Conservation (phyloP, 2,113 vertebrate genomes). For the Clupea harengus region DNA sequence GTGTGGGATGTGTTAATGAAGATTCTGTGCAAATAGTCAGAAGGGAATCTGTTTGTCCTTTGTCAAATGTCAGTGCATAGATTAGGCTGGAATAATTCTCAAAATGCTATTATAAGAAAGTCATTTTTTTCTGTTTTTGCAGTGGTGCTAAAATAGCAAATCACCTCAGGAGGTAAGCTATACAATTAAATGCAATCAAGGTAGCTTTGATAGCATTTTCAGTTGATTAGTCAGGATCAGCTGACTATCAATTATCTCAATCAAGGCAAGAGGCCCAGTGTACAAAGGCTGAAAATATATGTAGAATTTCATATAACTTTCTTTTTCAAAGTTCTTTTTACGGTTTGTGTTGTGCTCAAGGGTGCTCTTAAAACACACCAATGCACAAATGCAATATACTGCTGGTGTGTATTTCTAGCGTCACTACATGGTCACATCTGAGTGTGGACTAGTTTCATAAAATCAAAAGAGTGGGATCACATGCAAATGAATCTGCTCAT, state of each 20-base stretch:
- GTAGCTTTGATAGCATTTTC: background rate
- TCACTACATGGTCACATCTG: background rate
- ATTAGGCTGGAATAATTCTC: background rate
- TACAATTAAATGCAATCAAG: slow-evolving; percentile 66
- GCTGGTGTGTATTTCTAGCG: background rate
- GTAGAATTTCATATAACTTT: background rate
- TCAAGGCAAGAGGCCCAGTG: background rate
- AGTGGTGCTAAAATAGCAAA: slow-evolving; percentile 47
- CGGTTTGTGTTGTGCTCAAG: background rate
- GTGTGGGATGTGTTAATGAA: slow-evolving; percentile 1
- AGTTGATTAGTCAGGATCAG: slow-evolving; percentile 6
- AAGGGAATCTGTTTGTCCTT: slow-evolving; percentile 4
- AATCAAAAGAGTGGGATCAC: background rate
- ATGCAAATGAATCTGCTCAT: background rate
- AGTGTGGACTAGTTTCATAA: background rate
- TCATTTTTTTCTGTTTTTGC: slow-evolving; percentile 55
- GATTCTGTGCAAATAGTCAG: background rate
- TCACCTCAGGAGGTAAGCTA: slow-evolving; percentile 62
- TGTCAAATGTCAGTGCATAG: slow-evolving; percentile 10
- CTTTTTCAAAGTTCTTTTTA: background rate
- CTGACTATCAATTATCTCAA: slow-evolving; percentile 7
- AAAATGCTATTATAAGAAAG: slow-evolving; percentile 39
- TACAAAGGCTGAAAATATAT: background rate
- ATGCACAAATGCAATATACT: background rate
- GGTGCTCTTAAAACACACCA: background rate